Base-by-base conservation (phyloP, 2,113 vertebrate genomes). In the Gadus macrocephalus region DNA sequence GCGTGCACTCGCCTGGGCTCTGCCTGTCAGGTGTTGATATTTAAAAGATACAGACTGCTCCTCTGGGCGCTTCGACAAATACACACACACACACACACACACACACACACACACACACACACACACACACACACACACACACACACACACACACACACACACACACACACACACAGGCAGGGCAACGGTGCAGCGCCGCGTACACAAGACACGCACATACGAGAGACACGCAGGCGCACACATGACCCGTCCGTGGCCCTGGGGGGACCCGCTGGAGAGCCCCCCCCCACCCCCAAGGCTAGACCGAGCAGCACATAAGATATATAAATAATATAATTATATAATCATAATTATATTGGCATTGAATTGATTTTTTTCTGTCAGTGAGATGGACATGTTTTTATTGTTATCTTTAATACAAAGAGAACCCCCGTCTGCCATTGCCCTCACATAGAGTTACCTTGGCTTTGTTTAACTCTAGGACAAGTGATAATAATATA, bases 1-100 rank as follows among this genome's bases (percentile, higher is more conserved):
- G n/a, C n/a, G n/a, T n/a, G n/a, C n/a, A 19, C 72, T 55, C 42
- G 63, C 67, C 69, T 19, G 60, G 20, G 69, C 67, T 25, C 22
- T 53, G 63, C 66, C 67, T 73, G 73, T 87, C 81, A 81, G 81
- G 81, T 90, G 86, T 81, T 72, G 25, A 83, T 83, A 64, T 81
- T 81, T 70, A 27, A 75, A 75, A 72, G 71, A 81, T 72, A 12
- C 66, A 79, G 68, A 73, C 67, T 68, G 82, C 69, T 60, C 53
- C 27, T 35, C 27, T 77, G 55, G 67, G 64, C 17, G 22, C 72
- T 83, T 66, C 72, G 22, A 71, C 68, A 69, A 78, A 79, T 59
- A 59, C 35, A 72, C 55, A 79, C 35, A 72, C 55, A 79, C 35
- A 72, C 55, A 79, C 35, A 72, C 55, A 79, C 35, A 72, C 55